Evolutionary conservation across 2,113 vertebrate genomes (phyloP).

Genomic region (Myiozetetes cayanensis): DNA sequence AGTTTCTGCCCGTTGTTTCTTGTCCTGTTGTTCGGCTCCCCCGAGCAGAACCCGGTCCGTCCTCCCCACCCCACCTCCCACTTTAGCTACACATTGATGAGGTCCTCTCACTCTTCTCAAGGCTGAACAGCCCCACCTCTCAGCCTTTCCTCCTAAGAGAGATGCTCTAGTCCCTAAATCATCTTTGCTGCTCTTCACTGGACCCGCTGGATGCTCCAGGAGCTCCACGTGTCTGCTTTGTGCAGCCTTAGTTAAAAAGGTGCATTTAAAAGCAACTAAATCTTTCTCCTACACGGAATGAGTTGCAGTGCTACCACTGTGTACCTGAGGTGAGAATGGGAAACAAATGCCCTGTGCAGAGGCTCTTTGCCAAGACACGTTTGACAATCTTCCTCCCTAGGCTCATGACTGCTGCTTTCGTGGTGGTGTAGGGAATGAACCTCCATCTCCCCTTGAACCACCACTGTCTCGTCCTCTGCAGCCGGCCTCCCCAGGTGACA

Average conservation of each 20-base stretch:
- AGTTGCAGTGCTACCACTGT: background rate
- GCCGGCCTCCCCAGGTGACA: background rate
- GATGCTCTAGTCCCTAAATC: background rate
- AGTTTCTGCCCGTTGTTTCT: background rate
- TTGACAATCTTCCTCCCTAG: background rate
- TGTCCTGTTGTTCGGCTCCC: background rate
- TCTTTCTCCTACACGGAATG: background rate
- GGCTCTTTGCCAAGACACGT: background rate
- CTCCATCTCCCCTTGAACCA: background rate
- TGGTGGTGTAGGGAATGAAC: background rate
- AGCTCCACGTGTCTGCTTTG: background rate
- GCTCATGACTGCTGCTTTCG: rapidly evolving
- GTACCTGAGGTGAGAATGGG: background rate
- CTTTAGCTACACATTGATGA: background rate
- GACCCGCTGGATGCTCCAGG: background rate
- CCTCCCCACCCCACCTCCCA: no score
- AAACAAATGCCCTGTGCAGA: background rate
- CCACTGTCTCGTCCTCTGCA: rapidly evolving
- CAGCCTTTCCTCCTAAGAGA: background rate
- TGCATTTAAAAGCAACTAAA: background rate
- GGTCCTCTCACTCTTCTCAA: background rate
- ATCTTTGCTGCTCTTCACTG: background rate
- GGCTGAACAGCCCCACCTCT: background rate
- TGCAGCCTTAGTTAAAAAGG: background rate
- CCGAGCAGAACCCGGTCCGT: background rate